Evolutionary conservation across 2,797 vertebrate species (phyloP).

Genomic region (Parotocinclus haroldoi): DNA sequence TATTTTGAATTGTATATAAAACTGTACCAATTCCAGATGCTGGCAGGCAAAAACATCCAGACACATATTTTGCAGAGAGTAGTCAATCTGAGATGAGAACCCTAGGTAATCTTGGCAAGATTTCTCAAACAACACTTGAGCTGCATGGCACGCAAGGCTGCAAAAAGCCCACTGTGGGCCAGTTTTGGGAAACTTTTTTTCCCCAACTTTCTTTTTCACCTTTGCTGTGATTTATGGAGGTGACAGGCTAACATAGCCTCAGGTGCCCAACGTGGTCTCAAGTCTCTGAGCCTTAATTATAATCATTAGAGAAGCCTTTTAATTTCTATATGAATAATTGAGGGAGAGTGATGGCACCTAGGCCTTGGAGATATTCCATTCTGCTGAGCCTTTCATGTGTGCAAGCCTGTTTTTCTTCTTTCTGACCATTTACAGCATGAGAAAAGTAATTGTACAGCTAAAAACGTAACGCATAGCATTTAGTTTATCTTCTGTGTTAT

Average conservation of each 20-base stretch:
- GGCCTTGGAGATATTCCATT: constrained; percentile 35
- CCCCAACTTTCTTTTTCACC: constrained; percentile 26
- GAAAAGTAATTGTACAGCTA: too few relatives aligned
- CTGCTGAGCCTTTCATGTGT: constrained; percentile 33
- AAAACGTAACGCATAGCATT: too few relatives aligned
- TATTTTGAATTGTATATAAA: constrained; percentile 39
- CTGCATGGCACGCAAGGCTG: constrained; percentile 35
- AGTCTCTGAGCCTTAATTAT: constrained; percentile 59
- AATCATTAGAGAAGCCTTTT: constrained; percentile 58
- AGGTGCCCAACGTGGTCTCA: constrained; percentile 58
- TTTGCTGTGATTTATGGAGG: constrained; percentile 55
- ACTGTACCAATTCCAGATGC: constrained; percentile 48
- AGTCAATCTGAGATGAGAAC: constrained; percentile 38
- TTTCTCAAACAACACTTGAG: constrained; percentile 54
- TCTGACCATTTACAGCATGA: too few relatives aligned
- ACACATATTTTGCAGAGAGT: constrained; percentile 39
- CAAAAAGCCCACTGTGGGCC: constrained; percentile 40
- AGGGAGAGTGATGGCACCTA: constrained; percentile 55
- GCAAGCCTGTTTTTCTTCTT: constrained; percentile 1
- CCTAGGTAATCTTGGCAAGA: constrained; percentile 54
- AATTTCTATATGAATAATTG: constrained; percentile 63
- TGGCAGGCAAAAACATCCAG: constrained; percentile 47
- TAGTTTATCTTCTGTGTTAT: background rate
- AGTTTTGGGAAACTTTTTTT: constrained; percentile 38
- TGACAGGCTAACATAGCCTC: constrained; percentile 51